Percentiles rank a stretch among this genome's conserved stretches.
phyloP scores from a whole-genome alignment of 2,113 vertebrate species.

The Prietella phreatophila region DNA sequence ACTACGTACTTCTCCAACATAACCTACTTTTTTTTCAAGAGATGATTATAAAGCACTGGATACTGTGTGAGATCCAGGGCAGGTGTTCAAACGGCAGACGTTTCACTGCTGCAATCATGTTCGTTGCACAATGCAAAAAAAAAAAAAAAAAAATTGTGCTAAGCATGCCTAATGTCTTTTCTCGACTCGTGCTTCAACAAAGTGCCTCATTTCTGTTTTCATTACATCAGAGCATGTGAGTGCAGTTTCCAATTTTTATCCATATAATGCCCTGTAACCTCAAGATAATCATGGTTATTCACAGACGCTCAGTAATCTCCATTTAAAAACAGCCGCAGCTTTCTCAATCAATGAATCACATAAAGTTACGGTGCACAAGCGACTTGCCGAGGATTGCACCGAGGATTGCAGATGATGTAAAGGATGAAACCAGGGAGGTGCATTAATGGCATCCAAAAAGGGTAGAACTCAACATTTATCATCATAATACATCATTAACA shows the following conservation, averaged over 20 bases:
- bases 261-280: constrained; percentile 25
- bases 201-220: constrained; percentile 23
- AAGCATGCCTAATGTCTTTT: constrained; percentile 14
- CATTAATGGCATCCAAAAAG: background rate
- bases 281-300: constrained; percentile 8
- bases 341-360: background rate
- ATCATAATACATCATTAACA: background rate
- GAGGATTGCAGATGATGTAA: background rate
- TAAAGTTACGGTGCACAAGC: background rate
- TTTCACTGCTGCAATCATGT: background rate
- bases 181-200: background rate
- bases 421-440: background rate
- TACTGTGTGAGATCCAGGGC: background rate
- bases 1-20: background rate
- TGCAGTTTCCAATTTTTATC: constrained; percentile 14
- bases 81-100: background rate
- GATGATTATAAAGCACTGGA: background rate
- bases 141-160: background rate
- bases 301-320: background rate
- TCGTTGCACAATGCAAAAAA: background rate
- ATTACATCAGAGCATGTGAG: constrained; percentile 20
- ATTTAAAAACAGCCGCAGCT: constrained; percentile 8
- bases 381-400: background rate
- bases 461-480: background rate
- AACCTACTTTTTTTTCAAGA: background rate